Evolutionary conservation across 2,888 invertebrate species (phyloP).

Genomic region (Drosophila monieri): DNA sequence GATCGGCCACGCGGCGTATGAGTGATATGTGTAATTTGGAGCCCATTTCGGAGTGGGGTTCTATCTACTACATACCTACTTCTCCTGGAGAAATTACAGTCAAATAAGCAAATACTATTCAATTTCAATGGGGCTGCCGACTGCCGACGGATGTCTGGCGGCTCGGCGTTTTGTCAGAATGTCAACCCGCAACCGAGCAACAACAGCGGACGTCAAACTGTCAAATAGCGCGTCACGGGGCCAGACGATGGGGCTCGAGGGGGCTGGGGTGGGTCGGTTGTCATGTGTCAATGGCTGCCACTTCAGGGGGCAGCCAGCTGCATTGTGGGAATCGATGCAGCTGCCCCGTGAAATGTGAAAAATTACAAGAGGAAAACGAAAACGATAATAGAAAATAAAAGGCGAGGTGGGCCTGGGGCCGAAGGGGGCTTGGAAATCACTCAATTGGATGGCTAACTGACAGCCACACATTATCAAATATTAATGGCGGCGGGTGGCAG

Average conservation of each 20-base stretch:
- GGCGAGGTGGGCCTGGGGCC: background rate
- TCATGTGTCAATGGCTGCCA: conserved; percentile 46
- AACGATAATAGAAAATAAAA: conserved; percentile 21
- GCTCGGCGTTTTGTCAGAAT: conserved; percentile 65
- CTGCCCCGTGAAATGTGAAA: conserved; percentile 58
- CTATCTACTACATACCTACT: background rate
- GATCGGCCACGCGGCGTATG: conserved; percentile 39
- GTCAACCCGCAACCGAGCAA: conserved; percentile 63
- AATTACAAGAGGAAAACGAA: conserved; percentile 44
- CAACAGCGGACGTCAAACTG: conserved; percentile 48
- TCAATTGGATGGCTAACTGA: conserved; percentile 74
- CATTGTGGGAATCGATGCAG: conserved; percentile 66
- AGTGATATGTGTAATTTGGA: conserved; percentile 63
- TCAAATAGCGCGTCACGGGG: conserved; percentile 51
- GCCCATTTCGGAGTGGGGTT: background rate
- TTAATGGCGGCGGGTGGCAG: conserved; percentile 51
- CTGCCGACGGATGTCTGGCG: conserved; percentile 12
- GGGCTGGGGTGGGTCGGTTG: background rate
- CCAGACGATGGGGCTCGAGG: conserved; percentile 20
- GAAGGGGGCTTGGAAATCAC: conserved; percentile 61
- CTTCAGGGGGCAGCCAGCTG: conserved; percentile 26
- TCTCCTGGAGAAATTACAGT: conserved; percentile 52
- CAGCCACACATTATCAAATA: conserved; percentile 76
- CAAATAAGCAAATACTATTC: conserved; percentile 70
- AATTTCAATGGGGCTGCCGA: conserved; percentile 49